Conservation (phyloP, 2,888 invertebrate genomes). For the Drosophila recens region DNA sequence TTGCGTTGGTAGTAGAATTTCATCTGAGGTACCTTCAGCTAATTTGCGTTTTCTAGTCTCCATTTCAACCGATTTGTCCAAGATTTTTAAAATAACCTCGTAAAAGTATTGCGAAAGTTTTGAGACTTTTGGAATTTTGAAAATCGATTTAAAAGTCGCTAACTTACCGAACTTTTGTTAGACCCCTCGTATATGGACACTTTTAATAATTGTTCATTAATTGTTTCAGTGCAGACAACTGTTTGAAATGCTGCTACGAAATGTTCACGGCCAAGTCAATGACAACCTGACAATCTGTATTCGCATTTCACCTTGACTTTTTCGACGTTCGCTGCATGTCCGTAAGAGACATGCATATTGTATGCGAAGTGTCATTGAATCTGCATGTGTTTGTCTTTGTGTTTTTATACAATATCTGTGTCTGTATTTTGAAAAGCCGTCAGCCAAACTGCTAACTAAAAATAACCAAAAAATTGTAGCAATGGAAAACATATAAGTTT, state of each 20-base stretch:
- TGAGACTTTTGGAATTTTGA: no score
- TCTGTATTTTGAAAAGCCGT: slow-evolving; percentile 43
- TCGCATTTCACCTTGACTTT: slow-evolving; percentile 70
- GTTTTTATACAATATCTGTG: slow-evolving; percentile 10
- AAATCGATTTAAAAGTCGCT: no score
- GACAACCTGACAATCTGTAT: slow-evolving; percentile 56
- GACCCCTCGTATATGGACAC: slow-evolving; percentile 3
- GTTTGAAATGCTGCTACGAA: slow-evolving; percentile 34
- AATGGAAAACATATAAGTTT: slow-evolving; percentile 17
- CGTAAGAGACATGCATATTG: slow-evolving; percentile 36
- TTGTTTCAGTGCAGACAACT: slow-evolving; percentile 56
- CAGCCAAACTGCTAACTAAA: slow-evolving; percentile 48
- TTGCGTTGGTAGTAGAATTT: no score
- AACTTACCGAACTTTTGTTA: no score
- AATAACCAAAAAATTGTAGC: slow-evolving; percentile 41
- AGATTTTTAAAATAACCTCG: no score
- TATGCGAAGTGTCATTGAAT: slow-evolving; percentile 27
- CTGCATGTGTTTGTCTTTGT: slow-evolving; percentile 13
- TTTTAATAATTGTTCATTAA: slow-evolving; percentile 45
- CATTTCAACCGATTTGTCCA: no score
- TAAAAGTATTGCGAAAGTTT: no score
- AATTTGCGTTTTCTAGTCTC: no score
- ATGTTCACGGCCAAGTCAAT: slow-evolving; percentile 70
- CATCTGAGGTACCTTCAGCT: no score
- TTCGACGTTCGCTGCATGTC: slow-evolving; percentile 15